phyloP scores from a whole-genome alignment of 2,113 vertebrate genomes.

The Perca schrenkii region DNA sequence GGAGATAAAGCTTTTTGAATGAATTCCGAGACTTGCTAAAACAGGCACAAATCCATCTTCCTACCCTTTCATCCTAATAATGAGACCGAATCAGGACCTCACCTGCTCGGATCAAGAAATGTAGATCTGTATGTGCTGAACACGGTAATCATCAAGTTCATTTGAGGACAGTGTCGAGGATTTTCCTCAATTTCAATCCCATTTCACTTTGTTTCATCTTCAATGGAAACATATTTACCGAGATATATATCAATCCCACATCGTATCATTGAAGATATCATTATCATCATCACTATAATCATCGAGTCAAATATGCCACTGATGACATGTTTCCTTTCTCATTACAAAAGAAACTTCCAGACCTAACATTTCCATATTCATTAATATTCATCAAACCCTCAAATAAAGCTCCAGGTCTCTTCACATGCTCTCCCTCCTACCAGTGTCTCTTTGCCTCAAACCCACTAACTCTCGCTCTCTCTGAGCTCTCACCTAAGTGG shows the following conservation, averaged over 20 bases:
- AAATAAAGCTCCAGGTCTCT: slow-evolving; percentile 51
- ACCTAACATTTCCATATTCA: slow-evolving; percentile 56
- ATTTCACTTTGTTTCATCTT: slow-evolving; percentile 64
- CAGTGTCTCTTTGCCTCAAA: slow-evolving; percentile 24
- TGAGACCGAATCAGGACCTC: slow-evolving; percentile 71
- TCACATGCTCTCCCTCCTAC: slow-evolving; percentile 38
- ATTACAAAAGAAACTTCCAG: slow-evolving; percentile 54
- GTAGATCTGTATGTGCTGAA: slow-evolving; percentile 19
- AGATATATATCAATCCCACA: slow-evolving; percentile 57
- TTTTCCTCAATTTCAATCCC: slow-evolving; percentile 64
- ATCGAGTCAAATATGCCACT: slow-evolving; percentile 62
- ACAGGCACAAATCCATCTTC: slow-evolving; percentile 76
- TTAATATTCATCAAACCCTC: slow-evolving; percentile 48
- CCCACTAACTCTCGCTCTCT: slow-evolving; percentile 42
- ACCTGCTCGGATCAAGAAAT: slow-evolving; percentile 59
- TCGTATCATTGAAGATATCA: slow-evolving; percentile 51
- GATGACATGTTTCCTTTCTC: slow-evolving; percentile 65
- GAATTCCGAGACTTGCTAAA: slow-evolving; percentile 78
- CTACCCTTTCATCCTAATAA: slow-evolving; percentile 70
- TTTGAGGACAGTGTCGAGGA: slow-evolving; percentile 53
- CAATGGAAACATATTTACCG: slow-evolving; percentile 57
- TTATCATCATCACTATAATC: slow-evolving; percentile 72
- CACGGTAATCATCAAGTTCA: slow-evolving; percentile 65
- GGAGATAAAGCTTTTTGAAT: slow-evolving; percentile 65
- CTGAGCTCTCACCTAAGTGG: slow-evolving; percentile 55